These are phyloP conservation scores for Epizoanthus fatuus DNA, from an alignment of 92 coral and sea anemone species.

Conservation along the genomic window DNA sequence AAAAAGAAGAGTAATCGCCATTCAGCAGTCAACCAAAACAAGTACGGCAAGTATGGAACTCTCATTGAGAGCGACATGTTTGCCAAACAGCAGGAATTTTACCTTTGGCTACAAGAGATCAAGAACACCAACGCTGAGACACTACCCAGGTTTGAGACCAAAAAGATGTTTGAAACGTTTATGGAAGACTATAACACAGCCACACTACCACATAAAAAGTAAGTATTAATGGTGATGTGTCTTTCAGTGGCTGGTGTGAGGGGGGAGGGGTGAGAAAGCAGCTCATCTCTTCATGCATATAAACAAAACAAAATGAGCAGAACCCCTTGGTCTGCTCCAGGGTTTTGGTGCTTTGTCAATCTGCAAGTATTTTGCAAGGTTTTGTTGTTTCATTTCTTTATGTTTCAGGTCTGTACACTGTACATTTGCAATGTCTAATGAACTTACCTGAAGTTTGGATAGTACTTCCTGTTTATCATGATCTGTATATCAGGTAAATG, in stretches of 20 bases:
- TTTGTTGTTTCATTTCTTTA: no score
- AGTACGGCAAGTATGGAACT: conserved; percentile 96
- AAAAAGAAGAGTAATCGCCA: conserved; percentile 60
- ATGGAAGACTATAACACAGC: conserved; percentile 99
- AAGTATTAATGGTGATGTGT: not conserved
- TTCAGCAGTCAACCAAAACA: conserved; percentile 87
- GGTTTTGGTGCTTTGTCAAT: no score
- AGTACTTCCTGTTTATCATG: conserved; percentile 10
- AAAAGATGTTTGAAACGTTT: conserved; percentile 88
- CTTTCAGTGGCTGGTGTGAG: no score
- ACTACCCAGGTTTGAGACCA: conserved; percentile 87
- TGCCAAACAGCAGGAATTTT: conserved; percentile 94
- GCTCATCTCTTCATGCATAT: no score
- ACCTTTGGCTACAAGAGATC: conserved; percentile 94
- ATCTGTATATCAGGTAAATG: not conserved
- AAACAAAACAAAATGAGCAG: no score
- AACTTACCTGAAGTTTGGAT: not conserved
- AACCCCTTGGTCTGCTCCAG: no score
- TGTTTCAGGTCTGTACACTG: no score
- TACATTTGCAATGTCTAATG: no score
- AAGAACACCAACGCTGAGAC: conserved; percentile 87
- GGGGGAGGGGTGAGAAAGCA: no score
- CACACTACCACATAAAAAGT: conserved; percentile 98
- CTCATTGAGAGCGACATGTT: conserved; percentile 90
- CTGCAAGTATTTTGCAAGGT: no score